A percentile compares a stretch with the other conserved stretches of the same genome.
These are phyloP conservation scores for Trichoplusia ni DNA, from an alignment of 1,140 invertebrate genomes.

Conservation along the genomic window DNA sequence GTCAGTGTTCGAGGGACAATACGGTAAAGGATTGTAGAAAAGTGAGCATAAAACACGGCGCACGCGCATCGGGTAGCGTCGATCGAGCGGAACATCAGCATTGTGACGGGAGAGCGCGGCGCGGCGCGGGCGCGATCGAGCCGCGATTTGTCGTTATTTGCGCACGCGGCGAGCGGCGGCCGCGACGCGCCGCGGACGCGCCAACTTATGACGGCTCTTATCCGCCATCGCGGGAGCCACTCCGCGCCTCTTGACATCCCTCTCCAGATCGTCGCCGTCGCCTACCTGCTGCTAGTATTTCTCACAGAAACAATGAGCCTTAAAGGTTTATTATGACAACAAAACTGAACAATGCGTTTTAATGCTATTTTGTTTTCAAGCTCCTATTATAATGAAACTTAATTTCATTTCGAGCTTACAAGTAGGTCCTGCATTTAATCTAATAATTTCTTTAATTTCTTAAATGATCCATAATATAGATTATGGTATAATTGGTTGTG, in stretches of 20 bases:
- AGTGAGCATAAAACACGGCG: conserved; percentile 72
- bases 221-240: conserved; percentile 64
- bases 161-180: conserved; percentile 50
- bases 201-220: conserved; percentile 75
- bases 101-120: conserved; percentile 49
- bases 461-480: too few relatives aligned
- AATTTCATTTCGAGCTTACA: conserved; percentile 1
- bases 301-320: conserved; percentile 75
- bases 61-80: conserved; percentile 62
- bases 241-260: conserved; percentile 61
- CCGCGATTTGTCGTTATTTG: conserved; percentile 75
- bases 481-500: too few relatives aligned
- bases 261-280: conserved; percentile 55
- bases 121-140: conserved; percentile 46
- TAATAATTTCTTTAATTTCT: too few relatives aligned
- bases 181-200: conserved; percentile 33
- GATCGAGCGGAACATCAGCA: conserved; percentile 60
- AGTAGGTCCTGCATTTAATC: conserved; percentile 13
- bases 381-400: too few relatives aligned
- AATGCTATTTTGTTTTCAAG: too few relatives aligned
- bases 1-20: conserved; percentile 59
- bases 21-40: conserved; percentile 71
- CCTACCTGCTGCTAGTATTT: conserved; percentile 65
- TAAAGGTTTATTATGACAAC: conserved; percentile 67
- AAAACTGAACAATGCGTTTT: conserved; percentile 32